Evolutionary conservation across 1,140 invertebrate genomes (phyloP), one percentile per base, ranked within the genome.

Genomic region (Drosophila jambulina): DNA sequence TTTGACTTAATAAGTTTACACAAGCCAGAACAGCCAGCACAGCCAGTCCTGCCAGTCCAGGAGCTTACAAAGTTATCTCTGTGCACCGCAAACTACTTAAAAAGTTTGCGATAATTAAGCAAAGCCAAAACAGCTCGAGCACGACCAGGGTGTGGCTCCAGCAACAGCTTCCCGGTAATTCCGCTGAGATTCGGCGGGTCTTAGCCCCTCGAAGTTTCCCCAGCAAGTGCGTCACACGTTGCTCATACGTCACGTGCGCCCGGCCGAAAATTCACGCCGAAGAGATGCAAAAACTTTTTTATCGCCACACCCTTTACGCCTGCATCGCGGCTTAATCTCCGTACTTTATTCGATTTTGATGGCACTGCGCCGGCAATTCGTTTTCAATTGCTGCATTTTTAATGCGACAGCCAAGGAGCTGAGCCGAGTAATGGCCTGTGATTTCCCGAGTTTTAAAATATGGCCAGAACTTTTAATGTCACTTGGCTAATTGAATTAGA

Each of bases 381-480:
- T 75, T 81, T 78, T 90, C 85, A 90, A 88, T 88, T 88, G 85
- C 81, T 82, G 81, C 85, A 84, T 88, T 85, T 88, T 88, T 81
- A 90, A 85, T 81, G 81, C 23, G 67, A 56, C 53, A 56, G 10
- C 12, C 53, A 27, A 17, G 40, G n/a, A 27, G 57, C n/a, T 19
- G 56, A 17, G 58, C 8, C 10, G 21, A 63, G 38, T 34, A 65
- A 34, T 62, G 58, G 29, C n/a, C 40, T 40, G 56, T 58, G 68
- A 60, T 74, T 74, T 74, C 51, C 36, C 12, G 25, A 23, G 61
- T 13, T 40, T 61, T 42, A 61, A 64, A 64, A 61, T 64, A 60
- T 61, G 21, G 34, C 34, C 34, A 38, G 53, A 56, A 38, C 34
- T 56, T 56, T 56, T 32, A 15, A 23, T 63, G 38, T 42, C 54